phyloP scores from a whole-genome alignment of 2,113 vertebrate species.

The Esox niger region DNA sequence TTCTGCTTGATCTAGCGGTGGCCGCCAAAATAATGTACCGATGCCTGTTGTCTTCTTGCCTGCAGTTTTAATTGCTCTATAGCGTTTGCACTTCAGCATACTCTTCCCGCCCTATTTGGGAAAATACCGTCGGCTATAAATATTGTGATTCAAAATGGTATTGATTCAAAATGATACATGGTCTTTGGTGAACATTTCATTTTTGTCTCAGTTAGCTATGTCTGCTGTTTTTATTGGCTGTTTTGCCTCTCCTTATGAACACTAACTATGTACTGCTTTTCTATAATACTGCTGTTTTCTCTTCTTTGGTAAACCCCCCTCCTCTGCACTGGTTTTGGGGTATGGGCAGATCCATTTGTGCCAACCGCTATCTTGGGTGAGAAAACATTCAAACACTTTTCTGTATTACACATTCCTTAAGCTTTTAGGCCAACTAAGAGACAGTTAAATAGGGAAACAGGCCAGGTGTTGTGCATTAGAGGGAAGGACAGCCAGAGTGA shows the following conservation, averaged over 20 bases:
- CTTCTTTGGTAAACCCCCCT: conserved; percentile 64
- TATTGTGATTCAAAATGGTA: too few relatives aligned
- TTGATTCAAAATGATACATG: too few relatives aligned
- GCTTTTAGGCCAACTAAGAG: conserved; percentile 11
- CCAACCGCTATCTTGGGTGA: conserved; percentile 99
- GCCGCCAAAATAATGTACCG: background rate
- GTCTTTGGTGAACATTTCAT: too few relatives aligned
- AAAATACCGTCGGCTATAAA: too few relatives aligned
- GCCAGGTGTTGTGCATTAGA: background rate
- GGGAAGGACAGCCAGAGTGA: conserved; percentile 20
- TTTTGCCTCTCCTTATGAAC: background rate
- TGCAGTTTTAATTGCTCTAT: conserved; percentile 3
- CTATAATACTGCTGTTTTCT: conserved; percentile 72
- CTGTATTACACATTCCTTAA: conserved; percentile 11
- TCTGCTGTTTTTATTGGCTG: background rate
- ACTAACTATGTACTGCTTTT: background rate
- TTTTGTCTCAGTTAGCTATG: background rate
- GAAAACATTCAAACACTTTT: conserved; percentile 69
- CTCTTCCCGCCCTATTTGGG: background rate
- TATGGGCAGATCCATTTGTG: conserved; percentile 94
- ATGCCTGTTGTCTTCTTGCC: background rate
- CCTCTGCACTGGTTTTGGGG: conserved; percentile 79
- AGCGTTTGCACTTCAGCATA: background rate
- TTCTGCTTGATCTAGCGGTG: background rate
- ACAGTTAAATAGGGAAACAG: background rate